Evolutionary conservation across 2,113 vertebrate species (phyloP).

Genomic region (Coreoperca whiteheadi): DNA sequence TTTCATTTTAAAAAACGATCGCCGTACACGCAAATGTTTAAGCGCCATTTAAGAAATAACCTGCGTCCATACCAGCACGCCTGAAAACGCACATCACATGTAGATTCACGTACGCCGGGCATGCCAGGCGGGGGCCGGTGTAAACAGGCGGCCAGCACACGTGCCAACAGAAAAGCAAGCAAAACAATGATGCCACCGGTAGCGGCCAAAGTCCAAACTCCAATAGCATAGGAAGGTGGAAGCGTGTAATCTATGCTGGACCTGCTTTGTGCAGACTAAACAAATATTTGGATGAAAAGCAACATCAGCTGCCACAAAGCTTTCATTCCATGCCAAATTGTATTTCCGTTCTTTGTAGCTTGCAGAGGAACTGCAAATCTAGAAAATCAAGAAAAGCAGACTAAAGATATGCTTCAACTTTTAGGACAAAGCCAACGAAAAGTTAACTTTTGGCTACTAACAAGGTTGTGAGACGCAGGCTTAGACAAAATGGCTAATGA

Average conservation of each 20-base stretch:
- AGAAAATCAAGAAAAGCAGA: background rate
- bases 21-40: too few species aligned
- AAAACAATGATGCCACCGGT: conserved; percentile 13
- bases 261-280: background rate
- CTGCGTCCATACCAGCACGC: too few species aligned
- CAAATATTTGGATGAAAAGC: conserved; percentile 31
- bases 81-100: too few species aligned
- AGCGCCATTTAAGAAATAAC: too few species aligned
- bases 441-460: conserved; percentile 39
- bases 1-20: too few species aligned
- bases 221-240: background rate
- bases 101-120: too few species aligned
- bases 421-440: conserved; percentile 28
- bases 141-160: background rate
- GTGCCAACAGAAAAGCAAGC: background rate
- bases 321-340: background rate
- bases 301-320: background rate
- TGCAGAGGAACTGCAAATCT: background rate
- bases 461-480: conserved; percentile 12
- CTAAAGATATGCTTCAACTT: conserved; percentile 17
- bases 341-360: background rate
- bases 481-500: conserved; percentile 32
- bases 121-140: too few species aligned
- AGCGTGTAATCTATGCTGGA: conserved; percentile 10
- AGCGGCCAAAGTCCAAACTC: conserved; percentile 25